phyloP scores from a whole-genome alignment of 2,888 invertebrate species.

The Trypoxylon attenuatum region DNA sequence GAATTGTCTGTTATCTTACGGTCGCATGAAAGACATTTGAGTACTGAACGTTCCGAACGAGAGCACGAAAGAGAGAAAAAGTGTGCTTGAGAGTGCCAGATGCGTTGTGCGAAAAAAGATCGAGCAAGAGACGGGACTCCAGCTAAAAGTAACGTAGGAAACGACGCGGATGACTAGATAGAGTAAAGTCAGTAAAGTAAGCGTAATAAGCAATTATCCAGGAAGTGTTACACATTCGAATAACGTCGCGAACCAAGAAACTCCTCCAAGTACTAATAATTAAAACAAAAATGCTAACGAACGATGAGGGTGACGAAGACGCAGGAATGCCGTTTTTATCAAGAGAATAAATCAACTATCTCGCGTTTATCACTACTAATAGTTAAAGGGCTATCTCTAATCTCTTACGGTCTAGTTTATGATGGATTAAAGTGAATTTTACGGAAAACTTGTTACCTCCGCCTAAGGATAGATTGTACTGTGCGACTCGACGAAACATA shows the following conservation, averaged over 20 bases:
- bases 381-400: slow-evolving; percentile 55
- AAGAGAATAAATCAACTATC: slow-evolving; percentile 47
- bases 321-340: slow-evolving; percentile 31
- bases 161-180: slow-evolving; percentile 40
- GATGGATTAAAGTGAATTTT: too few species aligned
- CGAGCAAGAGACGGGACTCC: slow-evolving; percentile 2
- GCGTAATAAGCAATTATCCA: slow-evolving; percentile 31
- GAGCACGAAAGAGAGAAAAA: neutral
- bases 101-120: neutral
- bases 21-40: neutral
- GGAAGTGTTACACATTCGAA: slow-evolving; percentile 39
- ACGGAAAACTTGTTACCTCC: slow-evolving; percentile 55
- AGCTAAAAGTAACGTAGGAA: slow-evolving; percentile 28
- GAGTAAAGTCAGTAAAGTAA: slow-evolving; percentile 44
- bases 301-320: too few species aligned
- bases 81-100: neutral
- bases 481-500: slow-evolving; percentile 39
- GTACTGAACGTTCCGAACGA: neutral
- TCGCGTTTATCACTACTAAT: slow-evolving; percentile 40
- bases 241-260: too few species aligned
- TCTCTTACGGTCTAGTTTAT: slow-evolving; percentile 62
- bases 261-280: slow-evolving; percentile 42
- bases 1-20: slow-evolving; percentile 12
- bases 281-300: too few species aligned
- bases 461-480: slow-evolving; percentile 63